Evolutionary conservation across 2,797 vertebrate genomes (phyloP), one percentile per base, ranked within the genome.

Genomic region (Nyctibius grandis): DNA sequence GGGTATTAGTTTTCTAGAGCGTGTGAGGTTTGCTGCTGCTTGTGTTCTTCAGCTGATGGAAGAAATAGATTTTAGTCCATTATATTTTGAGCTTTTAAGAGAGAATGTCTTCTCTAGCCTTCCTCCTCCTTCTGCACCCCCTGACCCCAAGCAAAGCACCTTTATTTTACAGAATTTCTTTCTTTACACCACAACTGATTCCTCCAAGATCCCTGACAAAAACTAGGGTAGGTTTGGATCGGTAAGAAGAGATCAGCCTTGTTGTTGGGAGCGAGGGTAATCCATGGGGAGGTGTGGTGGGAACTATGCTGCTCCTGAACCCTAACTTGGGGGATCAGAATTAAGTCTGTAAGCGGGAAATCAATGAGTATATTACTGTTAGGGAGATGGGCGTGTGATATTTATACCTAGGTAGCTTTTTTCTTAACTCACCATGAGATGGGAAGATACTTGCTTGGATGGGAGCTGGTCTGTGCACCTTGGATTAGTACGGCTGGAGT

Each of bases 281-380:
- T 42, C 45, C 25, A 3, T 4, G n/a, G 69, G 33, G 26, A 51
- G n/a, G 31, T 36, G 26, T 3, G 17, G 15, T 50, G 73, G 45
- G 91, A 83, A 3, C 44, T 33, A 4, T 2, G 1, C 67, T 76
- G 73, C 40, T 83, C 72, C 68, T 4, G 2, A 74, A 19, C 64
- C 61, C n/a, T 65, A 20, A 5, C 0, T 0, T 3, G 25, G 42
- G 48, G 59, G 13, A 26, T 78, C 34, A 50, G 40, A 45, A 8
- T 59, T 40, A 60, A n/a, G 20, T 25, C 63, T 64, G 33, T 26
- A 12, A 44, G 34, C 33, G 47, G 48, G 38, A 65, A n/a, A 45
- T 44, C 42, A 11, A 0, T 28, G 23, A 53, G 33, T 19, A 1
- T 78, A 3, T 13, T 47, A 8, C 73, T 38, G 1, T n/a, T 8